phyloP scores from a whole-genome alignment of 1,140 invertebrate species.

The Fopius arisanus region DNA sequence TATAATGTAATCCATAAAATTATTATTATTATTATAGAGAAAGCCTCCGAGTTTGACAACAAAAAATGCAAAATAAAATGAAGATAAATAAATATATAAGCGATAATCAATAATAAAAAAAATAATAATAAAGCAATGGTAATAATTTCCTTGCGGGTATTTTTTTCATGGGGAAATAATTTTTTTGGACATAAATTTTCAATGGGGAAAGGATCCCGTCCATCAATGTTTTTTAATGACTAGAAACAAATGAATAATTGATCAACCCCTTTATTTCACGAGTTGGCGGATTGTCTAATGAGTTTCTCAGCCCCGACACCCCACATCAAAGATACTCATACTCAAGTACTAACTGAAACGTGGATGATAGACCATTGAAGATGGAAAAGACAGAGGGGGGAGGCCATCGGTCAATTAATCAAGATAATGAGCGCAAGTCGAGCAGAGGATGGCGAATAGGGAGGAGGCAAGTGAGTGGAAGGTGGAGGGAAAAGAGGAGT shows the following conservation, averaged over 20 bases:
- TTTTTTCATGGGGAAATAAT: too few species aligned
- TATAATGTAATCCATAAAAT: too few species aligned
- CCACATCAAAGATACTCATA: conserved; percentile 9
- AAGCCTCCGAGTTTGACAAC: too few species aligned
- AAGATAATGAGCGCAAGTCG: conserved; percentile 64
- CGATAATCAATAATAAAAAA: too few species aligned
- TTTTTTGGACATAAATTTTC: too few species aligned
- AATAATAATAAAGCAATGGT: too few species aligned
- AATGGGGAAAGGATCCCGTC: too few species aligned
- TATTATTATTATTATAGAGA: too few species aligned
- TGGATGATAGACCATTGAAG: conserved; percentile 18
- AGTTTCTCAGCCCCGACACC: not conserved
- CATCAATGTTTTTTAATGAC: too few species aligned
- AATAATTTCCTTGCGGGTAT: too few species aligned
- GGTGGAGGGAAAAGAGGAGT: conserved; percentile 42
- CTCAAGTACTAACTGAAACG: conserved; percentile 26
- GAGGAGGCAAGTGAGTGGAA: conserved; percentile 27
- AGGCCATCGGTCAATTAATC: conserved; percentile 65
- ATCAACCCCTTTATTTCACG: not conserved
- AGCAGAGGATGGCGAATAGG: conserved; percentile 20
- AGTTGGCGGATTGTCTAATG: not conserved
- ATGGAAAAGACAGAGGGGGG: conserved; percentile 26
- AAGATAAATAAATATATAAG: too few species aligned
- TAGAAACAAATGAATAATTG: not conserved
- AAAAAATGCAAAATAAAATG: too few species aligned